Conservation (phyloP, 2,113 vertebrate genomes). For the Barbus barbus region DNA sequence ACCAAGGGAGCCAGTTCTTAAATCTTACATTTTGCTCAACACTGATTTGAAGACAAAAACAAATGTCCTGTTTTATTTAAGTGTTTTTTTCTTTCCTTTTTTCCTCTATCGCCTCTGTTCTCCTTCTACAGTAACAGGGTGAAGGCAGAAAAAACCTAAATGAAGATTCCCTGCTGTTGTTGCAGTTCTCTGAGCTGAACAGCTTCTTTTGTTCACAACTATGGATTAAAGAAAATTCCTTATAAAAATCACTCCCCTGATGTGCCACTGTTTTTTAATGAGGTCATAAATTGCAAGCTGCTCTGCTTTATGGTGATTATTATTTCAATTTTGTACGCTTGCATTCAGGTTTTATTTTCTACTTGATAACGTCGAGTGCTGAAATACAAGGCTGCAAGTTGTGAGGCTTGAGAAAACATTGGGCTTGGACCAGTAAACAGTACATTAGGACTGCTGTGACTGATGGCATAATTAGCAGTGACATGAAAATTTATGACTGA, state of each 20-base stretch:
- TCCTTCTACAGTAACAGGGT: neutral
- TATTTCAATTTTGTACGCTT: conserved; percentile 43
- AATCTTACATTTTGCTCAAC: neutral
- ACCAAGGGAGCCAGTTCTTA: neutral
- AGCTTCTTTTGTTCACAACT: conserved; percentile 46
- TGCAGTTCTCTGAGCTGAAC: conserved; percentile 30
- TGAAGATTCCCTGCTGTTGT: conserved; percentile 41
- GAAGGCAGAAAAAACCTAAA: conserved; percentile 20
- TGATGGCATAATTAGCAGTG: conserved; percentile 32
- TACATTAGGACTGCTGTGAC: conserved; percentile 28
- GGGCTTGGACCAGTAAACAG: conserved; percentile 8
- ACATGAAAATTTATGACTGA: conserved; percentile 20
- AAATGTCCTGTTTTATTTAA: no score
- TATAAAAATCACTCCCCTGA: conserved; percentile 53
- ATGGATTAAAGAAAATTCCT: conserved; percentile 51
- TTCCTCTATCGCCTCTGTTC: neutral
- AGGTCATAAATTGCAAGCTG: conserved; percentile 51
- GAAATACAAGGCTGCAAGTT: conserved; percentile 20
- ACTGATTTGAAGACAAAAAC: neutral
- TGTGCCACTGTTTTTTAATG: conserved; percentile 56
- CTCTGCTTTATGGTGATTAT: conserved; percentile 44
- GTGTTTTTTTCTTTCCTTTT: neutral
- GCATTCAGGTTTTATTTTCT: conserved; percentile 43
- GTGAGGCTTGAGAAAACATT: conserved; percentile 31
- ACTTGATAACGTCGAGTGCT: conserved; percentile 9